These are phyloP conservation scores for Amazonetta brasiliensis DNA, from an alignment of 2,797 vertebrate species.

Conservation along the genomic window DNA sequence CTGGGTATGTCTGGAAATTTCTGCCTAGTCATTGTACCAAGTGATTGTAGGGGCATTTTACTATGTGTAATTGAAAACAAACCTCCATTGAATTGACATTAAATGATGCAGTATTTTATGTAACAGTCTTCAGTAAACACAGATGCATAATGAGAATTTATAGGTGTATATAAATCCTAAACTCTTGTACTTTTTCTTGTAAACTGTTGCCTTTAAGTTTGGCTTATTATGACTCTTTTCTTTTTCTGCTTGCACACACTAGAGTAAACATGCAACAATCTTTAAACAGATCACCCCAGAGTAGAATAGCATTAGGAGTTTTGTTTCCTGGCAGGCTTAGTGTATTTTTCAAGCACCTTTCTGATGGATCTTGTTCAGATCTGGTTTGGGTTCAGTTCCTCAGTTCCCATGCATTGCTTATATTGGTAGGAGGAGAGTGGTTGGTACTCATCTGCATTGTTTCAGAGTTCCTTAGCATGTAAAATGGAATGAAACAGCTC, in stretches of 20 bases:
- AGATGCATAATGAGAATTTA: constrained; percentile 2
- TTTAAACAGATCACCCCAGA: constrained; percentile 18
- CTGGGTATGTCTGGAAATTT: neutral
- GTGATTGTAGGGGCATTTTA: neutral
- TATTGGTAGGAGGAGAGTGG: neutral
- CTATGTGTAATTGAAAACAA: neutral
- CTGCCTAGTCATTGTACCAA: neutral
- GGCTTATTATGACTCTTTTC: fast-evolving
- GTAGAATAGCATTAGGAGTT: neutral
- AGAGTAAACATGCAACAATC: neutral
- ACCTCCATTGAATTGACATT: neutral
- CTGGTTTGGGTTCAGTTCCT: neutral
- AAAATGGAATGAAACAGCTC: neutral
- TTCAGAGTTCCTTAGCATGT: neutral
- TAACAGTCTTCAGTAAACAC: neutral
- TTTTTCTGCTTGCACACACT: neutral
- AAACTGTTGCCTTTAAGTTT: constrained; percentile 4
- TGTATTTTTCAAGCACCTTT: neutral
- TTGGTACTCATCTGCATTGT: neutral
- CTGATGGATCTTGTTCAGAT: no score
- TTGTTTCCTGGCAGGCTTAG: constrained; percentile 29
- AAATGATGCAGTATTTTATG: neutral
- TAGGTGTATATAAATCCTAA: neutral
- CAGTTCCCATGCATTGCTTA: neutral
- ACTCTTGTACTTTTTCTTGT: neutral